Evolutionary conservation across 2,888 invertebrate genomes (phyloP), one percentile per base, ranked within the genome.

Genomic region (Mellilla xanthometata): DNA sequence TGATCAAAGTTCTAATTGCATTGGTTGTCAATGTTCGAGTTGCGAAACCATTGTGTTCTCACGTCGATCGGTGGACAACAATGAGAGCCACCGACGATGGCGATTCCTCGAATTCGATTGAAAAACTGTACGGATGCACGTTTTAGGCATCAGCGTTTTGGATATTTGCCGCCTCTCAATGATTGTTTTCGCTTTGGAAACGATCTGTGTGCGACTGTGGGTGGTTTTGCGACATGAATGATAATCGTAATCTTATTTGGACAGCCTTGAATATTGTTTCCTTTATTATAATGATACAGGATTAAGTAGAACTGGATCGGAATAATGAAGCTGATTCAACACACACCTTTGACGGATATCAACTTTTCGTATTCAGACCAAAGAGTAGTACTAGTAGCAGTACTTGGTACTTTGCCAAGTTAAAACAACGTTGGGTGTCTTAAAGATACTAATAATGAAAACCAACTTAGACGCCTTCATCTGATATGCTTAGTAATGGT

Each of bases 81-180:
- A 87, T 87, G 73, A 82, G 74, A 72, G 80, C 88, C 88, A 86
- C 87, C 88, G 84, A 76, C 85, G 86, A 76, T 70, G 87, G 60
- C 72, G 62, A 72, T 89, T 88, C 88, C 73, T 68, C 76, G 88
- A 87, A 89, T 76, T 76, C 78, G 83, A 83, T 86, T 83, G 78
- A 85, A 84, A 86, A 87, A 84, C 82, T 70, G 75, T 81, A 80
- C 83, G 83, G 83, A 85, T 86, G 88, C 88, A 89, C 88, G 88
- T 87, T 83, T 85, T 82, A 77, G 81, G 75, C 78, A 80, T 87
- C 88, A 88, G 88, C 88, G 76, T 19, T 19, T 19, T 19, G 15
- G 15, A 19, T 0, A 43, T 49, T 49, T 43, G 52, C 76, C 76
- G 80, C 79, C 76, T 71, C 72, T 72, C 73, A 70, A 68, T 79